Evolutionary conservation across 2,797 vertebrate species (phyloP).

Genomic region (Moxostoma hubbsi): DNA sequence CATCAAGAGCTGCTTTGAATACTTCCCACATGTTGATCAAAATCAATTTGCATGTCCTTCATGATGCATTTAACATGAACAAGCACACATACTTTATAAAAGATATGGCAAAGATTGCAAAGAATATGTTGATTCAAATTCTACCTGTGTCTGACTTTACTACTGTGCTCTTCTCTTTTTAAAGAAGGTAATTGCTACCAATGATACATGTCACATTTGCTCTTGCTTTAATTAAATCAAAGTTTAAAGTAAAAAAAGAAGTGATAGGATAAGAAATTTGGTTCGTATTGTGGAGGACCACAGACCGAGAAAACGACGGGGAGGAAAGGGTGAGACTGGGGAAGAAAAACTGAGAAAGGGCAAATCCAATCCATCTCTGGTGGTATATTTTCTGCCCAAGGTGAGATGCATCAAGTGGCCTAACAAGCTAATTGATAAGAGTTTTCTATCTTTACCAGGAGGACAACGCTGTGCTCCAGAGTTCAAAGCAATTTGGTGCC

Average conservation of each 20-base stretch:
- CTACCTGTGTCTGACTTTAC: constrained; percentile 8
- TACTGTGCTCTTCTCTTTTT: not conserved
- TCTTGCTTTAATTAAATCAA: not conserved
- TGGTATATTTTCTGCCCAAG: constrained; percentile 81
- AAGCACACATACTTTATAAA: not conserved
- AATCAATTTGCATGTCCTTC: constrained; percentile 14
- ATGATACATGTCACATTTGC: constrained; percentile 1
- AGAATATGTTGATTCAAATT: not conserved
- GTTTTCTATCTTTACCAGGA: constrained; percentile 80
- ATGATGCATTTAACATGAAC: constrained; percentile 27
- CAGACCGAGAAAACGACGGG: not conserved
- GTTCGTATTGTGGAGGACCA: not conserved
- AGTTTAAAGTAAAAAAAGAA: constrained; percentile 3
- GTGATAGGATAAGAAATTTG: not conserved
- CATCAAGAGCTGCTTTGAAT: not conserved
- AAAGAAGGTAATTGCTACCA: constrained; percentile 16
- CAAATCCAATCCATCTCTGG: constrained; percentile 75
- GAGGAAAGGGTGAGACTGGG: constrained; percentile 52
- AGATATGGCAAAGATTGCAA: not conserved
- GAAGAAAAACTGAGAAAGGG: constrained; percentile 30
- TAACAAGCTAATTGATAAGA: constrained; percentile 81
- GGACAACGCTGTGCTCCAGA: constrained; percentile 73
- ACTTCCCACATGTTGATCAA: constrained; percentile 11
- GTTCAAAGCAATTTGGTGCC: constrained; percentile 77
- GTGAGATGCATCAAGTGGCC: constrained; percentile 72